Base-by-base conservation (phyloP, 2,797 vertebrate species). In the Parauchenoglanis punctatus region DNA sequence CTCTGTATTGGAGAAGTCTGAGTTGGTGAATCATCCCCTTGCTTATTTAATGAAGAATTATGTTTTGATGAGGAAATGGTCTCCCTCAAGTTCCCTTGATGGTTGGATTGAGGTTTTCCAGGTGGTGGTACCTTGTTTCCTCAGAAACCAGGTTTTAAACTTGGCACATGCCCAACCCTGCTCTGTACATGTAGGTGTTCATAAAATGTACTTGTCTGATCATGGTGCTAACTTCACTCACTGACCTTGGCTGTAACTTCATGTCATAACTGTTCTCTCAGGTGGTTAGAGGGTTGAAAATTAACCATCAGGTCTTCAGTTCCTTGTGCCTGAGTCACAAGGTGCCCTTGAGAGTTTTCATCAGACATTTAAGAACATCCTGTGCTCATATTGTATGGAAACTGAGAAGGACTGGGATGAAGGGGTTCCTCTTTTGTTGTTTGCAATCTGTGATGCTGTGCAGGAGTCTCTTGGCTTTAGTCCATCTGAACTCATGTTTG, bases 341-440 rank as follows among this genome's bases (percentile, higher is more conserved):
- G 63, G n/a, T 15, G n/a, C 63, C 7, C 6, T 61, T 61, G 58
- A 61, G 58, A 1, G 20, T 25, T 61, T 61, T 23, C 59, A 61
- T 25, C 23, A 25, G 11, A 17, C 70, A 17, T 73, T 73, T 20
- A 25, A 73, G 17, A 73, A 73, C 35, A 73, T 73, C 18, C 18
- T 73, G 35, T 0, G 40, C 35, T 73, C 54, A 4, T 56, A 56
- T 18, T 56, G 54, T 56, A 56, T 56, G 54, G 54, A 56, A 56
- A 56, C 15, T 4, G 54, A 4, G 54, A 56, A 56, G 15, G 54
- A 56, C 54, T 90, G 85, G 89, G 67, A 84, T n/a, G 59, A 83
- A 0, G 86, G 68, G 8, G 80, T 87, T 35, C 80, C 35, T 3
- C 20, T 65, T 59, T 68, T 83, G 2, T n/a, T 86, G 49, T 81